A percentile compares a stretch with the other conserved stretches of the same genome.
These are phyloP conservation scores for Lamprotornis superbus DNA, from an alignment of 2,113 vertebrate genomes.

Conservation along the genomic window DNA sequence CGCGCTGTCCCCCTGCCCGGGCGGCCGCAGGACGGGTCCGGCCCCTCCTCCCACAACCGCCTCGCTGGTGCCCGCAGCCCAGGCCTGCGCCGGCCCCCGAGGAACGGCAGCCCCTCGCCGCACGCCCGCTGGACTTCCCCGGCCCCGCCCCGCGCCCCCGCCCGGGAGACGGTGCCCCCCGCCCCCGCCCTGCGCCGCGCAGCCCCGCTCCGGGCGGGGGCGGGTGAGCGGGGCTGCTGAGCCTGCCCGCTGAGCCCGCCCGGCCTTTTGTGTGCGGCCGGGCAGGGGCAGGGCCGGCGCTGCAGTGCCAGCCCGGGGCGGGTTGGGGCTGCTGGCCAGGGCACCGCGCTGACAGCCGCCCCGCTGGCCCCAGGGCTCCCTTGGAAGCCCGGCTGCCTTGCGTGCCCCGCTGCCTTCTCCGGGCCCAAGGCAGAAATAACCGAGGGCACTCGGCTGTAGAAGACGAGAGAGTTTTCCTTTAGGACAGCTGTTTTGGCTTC, in stretches of 20 bases:
- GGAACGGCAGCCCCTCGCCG: too few species aligned
- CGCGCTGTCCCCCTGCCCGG: too few species aligned
- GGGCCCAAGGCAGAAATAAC: background rate
- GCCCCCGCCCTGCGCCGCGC: background rate
- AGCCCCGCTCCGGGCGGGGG: background rate
- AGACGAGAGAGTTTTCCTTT: background rate
- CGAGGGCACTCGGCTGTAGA: background rate
- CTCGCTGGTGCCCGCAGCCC: too few species aligned
- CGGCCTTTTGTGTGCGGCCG: conserved; percentile 19
- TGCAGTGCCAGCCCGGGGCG: background rate
- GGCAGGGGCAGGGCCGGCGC: background rate
- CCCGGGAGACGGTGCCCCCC: background rate
- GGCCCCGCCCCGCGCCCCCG: background rate
- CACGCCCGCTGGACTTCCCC: too few species aligned
- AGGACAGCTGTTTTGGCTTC: background rate
- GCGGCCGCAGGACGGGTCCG: too few species aligned
- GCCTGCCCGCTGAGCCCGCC: background rate
- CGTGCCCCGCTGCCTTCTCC: background rate
- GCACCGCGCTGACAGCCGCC: background rate
- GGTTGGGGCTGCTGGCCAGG: background rate
- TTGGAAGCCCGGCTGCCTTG: background rate
- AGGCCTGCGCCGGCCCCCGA: too few species aligned
- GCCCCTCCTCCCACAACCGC: too few species aligned
- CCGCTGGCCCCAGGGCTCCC: background rate
- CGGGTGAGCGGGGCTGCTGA: conserved; percentile 26